Conservation (phyloP, 2,797 vertebrate species). For the Protosalanx chinensis region DNA sequence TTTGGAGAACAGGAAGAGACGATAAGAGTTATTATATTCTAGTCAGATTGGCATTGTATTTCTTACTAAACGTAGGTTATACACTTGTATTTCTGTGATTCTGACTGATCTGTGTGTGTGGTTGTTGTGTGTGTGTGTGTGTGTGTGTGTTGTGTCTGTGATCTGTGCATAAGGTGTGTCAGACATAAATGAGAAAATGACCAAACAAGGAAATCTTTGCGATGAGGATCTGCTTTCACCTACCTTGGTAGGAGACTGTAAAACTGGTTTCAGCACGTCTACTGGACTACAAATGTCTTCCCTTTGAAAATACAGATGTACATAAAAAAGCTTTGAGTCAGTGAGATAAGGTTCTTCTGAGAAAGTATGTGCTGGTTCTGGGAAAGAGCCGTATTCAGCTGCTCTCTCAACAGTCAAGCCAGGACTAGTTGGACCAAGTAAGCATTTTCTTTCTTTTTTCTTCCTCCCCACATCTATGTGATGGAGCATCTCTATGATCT, state of each 20-base stretch:
- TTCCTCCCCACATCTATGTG: background rate
- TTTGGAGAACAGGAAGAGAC: conserved; percentile 50
- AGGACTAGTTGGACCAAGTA: background rate
- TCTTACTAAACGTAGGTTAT: background rate
- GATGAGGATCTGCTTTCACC: conserved; percentile 6
- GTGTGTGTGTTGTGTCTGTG: background rate
- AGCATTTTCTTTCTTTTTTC: background rate
- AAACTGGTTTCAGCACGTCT: conserved; percentile 36
- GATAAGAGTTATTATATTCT: background rate
- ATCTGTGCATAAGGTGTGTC: background rate
- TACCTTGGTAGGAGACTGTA: conserved; percentile 73
- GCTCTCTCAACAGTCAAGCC: background rate
- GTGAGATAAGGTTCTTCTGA: background rate
- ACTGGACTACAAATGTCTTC: conserved; percentile 13
- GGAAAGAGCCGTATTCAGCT: too few relatives aligned
- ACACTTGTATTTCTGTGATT: background rate
- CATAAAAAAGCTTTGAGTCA: background rate
- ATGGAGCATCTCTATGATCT: conserved; percentile 17
- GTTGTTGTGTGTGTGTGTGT: background rate
- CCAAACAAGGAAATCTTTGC: background rate
- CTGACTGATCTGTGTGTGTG: background rate
- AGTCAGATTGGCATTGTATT: background rate
- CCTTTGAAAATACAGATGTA: conserved; percentile 38
- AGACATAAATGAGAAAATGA: background rate
- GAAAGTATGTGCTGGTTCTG: background rate